Evolutionary conservation across 2,888 invertebrate species (phyloP), one percentile per base, ranked within the genome.

Genomic region (Eretmocerus hayati): DNA sequence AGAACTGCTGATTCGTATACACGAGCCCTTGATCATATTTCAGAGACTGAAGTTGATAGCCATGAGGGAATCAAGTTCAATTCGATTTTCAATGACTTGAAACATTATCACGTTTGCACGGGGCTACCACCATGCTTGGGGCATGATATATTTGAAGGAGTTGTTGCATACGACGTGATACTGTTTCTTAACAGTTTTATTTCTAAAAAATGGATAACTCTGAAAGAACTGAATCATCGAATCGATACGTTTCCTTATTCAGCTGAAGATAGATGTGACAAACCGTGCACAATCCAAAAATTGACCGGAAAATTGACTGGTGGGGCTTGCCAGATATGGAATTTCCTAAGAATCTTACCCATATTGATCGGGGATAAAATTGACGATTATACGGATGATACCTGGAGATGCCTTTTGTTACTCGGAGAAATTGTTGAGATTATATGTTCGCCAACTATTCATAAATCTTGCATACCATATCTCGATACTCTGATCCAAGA

Each of bases 341-440:
- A 31, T 23, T 41, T 41, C n/a, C 13, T 41, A 13, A 16, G n/a
- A 30, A 19, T 41, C 9, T 48, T 58, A 35, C 53, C 56, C 9
- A 20, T 57, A 5, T 22, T 56, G 3, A 50, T 57, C 20, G 16
- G n/a, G 23, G 44, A 48, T 20, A 50, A 55, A 43, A 52, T 56
- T 15, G 33, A 43, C 41, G 31, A 56, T 33, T 4, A 11, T 26
- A n/a, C 54, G 5, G 36, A 58, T 39, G 45, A 55, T 20, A 33
- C 33, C 6, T 59, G 58, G 58, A 22, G 18, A 19, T 38, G 31
- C 21, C 32, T 58, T 20, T 13, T 59, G 13, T 19, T 54, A 19
- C 23, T 58, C 1, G 19, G 40, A 5, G 58, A 60, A 55, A 54
- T 58, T 18, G 26, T 55, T 15, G 58, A 59, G 43, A 58, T 58